phyloP scores from a whole-genome alignment of 2,888 invertebrate genomes.

The Anarsia innoxiella region DNA sequence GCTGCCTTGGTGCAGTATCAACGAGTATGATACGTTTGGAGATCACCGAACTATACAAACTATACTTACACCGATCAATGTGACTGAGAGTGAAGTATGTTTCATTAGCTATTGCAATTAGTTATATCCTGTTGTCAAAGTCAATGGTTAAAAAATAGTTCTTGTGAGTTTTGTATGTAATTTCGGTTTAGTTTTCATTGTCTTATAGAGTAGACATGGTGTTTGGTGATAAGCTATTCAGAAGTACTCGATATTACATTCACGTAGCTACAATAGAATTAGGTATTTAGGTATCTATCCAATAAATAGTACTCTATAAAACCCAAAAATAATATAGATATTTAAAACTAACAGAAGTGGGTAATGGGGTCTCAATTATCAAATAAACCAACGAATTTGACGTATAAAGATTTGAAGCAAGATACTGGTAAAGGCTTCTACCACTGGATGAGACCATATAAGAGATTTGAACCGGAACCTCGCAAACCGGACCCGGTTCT shows the following conservation, averaged over 20 bases:
- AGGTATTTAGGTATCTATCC: too few species aligned
- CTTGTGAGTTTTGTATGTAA: too few species aligned
- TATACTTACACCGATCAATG: conserved; percentile 48
- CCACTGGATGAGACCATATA: conserved; percentile 66
- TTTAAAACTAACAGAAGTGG: conserved; percentile 71
- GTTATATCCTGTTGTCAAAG: too few species aligned
- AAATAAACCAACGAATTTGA: conserved; percentile 44
- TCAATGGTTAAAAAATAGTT: too few species aligned
- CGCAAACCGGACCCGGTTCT: conserved; percentile 40
- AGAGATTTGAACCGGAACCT: conserved; percentile 41
- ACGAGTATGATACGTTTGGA: conserved; percentile 53
- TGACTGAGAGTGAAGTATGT: conserved; percentile 53
- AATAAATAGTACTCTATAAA: too few species aligned
- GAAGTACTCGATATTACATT: too few species aligned
- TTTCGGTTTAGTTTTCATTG: too few species aligned
- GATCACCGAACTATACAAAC: conserved; percentile 50
- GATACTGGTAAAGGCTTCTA: conserved; percentile 60
- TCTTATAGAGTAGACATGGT: too few species aligned
- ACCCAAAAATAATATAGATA: too few species aligned
- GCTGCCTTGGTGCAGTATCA: conserved; percentile 60
- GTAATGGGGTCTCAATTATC: conserved; percentile 54
- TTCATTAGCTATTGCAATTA: too few species aligned
- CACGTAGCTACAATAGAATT: too few species aligned
- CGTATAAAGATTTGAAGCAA: conserved; percentile 48
- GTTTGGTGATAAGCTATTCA: too few species aligned